These are phyloP conservation scores for Nettapus auritus DNA, from an alignment of 2,113 vertebrate genomes.

Conservation along the genomic window DNA sequence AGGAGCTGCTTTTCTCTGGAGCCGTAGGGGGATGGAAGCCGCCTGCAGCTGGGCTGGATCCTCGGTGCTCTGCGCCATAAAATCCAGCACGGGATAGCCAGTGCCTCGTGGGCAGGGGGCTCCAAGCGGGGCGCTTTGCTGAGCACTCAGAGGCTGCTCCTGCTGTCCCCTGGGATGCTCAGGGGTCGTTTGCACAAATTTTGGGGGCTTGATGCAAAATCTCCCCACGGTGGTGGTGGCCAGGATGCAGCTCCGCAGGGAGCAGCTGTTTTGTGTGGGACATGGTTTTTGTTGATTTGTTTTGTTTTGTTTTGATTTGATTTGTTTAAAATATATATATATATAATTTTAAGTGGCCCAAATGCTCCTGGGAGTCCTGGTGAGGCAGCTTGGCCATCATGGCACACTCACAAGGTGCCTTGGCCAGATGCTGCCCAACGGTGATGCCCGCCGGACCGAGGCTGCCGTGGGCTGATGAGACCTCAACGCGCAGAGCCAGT, in stretches of 20 bases:
- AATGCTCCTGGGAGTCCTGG: no score
- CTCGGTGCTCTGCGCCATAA: neutral
- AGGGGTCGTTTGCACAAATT: neutral
- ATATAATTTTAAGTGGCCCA: no score
- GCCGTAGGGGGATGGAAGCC: neutral
- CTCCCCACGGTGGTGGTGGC: neutral
- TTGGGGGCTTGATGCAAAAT: neutral
- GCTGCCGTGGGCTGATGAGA: neutral
- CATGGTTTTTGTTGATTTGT: no score
- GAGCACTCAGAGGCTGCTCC: neutral
- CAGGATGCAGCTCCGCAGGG: neutral
- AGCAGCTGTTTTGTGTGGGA: no score
- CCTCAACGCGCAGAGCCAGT: neutral
- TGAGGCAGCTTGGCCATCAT: no score
- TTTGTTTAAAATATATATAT: no score
- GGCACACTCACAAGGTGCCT: no score
- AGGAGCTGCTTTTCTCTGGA: neutral
- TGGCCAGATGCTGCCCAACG: no score
- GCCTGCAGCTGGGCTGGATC: neutral
- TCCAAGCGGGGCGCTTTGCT: accelerated
- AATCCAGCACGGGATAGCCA: neutral
- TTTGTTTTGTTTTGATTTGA: no score
- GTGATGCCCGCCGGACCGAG: neutral
- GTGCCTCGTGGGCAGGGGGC: neutral
- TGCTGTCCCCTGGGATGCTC: neutral